These are phyloP conservation scores for Apamea sordens DNA, from an alignment of 2,888 invertebrate species.

Conservation along the genomic window DNA sequence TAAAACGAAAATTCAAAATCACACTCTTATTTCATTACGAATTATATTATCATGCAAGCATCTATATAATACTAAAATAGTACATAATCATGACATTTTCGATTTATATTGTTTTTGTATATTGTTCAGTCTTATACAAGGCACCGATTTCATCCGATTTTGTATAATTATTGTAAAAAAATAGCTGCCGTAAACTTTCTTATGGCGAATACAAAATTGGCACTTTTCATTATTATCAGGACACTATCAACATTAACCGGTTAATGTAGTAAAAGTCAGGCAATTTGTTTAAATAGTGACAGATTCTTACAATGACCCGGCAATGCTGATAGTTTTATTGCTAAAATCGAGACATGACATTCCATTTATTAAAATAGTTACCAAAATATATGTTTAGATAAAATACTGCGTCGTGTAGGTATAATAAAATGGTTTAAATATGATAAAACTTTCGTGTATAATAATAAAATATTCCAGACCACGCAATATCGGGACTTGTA, in stretches of 20 bases:
- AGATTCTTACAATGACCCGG: constrained; percentile 18
- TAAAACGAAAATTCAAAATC: constrained; percentile 57
- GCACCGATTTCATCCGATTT: constrained; percentile 79
- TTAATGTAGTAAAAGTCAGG: background rate
- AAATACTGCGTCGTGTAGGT: constrained; percentile 56
- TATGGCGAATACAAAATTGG: constrained; percentile 55
- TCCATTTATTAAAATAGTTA: constrained; percentile 54
- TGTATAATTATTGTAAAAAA: constrained; percentile 68
- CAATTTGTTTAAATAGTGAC: constrained; percentile 2
- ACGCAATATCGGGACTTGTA: constrained; percentile 30
- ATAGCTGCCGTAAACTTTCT: constrained; percentile 68
- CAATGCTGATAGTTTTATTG: constrained; percentile 29
- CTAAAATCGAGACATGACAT: constrained; percentile 59
- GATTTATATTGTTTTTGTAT: constrained; percentile 65
- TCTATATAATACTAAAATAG: constrained; percentile 42
- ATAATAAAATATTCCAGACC: constrained; percentile 41
- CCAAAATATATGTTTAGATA: constrained; percentile 62
- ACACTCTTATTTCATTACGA: constrained; percentile 50
- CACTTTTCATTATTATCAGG: constrained; percentile 58
- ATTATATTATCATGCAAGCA: constrained; percentile 57
- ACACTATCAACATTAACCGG: constrained; percentile 29
- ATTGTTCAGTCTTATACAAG: constrained; percentile 83
- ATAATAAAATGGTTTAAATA: constrained; percentile 27
- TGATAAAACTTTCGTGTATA: constrained; percentile 35
- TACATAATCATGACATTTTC: constrained; percentile 40